Conservation (phyloP, 1,140 invertebrate genomes). For the Camponotus vicinus region DNA sequence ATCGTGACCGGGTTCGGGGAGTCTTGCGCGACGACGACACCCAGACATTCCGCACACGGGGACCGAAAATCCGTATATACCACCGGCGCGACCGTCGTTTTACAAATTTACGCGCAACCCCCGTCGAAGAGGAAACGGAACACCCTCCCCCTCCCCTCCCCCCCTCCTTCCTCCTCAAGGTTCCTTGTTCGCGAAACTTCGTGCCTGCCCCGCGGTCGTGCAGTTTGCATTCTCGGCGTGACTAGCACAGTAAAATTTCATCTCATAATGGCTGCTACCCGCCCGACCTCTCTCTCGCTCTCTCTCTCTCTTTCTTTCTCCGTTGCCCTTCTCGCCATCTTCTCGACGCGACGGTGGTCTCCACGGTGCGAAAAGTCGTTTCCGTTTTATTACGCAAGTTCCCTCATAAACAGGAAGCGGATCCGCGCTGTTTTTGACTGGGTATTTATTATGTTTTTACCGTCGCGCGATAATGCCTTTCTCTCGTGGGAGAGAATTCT, state of each 20-base stretch:
- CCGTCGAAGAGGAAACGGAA: constrained; percentile 34
- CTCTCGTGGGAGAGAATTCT: constrained; percentile 46
- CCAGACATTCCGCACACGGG: constrained; percentile 19
- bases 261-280: constrained; percentile 32
- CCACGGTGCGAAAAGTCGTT: constrained; percentile 35
- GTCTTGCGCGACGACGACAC: neutral
- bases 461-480: constrained; percentile 28
- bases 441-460: constrained; percentile 74
- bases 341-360: neutral
- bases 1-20: constrained; percentile 48
- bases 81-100: constrained; percentile 6
- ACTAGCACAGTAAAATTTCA: constrained; percentile 59
- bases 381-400: constrained; percentile 72
- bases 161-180: neutral
- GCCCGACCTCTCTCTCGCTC: neutral
- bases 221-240: constrained; percentile 58
- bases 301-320: neutral
- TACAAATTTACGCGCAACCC: constrained; percentile 51
- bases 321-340: neutral
- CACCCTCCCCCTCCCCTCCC: neutral
- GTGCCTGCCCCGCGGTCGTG: constrained; percentile 31
- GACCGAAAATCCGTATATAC: constrained; percentile 19
- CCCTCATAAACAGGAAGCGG: constrained; percentile 65
- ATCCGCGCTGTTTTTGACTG: constrained; percentile 61
- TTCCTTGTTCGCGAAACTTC: constrained; percentile 32